These are phyloP conservation scores for Magallana ariakensis DNA, from an alignment of 1,140 invertebrate species.

Conservation along the genomic window DNA sequence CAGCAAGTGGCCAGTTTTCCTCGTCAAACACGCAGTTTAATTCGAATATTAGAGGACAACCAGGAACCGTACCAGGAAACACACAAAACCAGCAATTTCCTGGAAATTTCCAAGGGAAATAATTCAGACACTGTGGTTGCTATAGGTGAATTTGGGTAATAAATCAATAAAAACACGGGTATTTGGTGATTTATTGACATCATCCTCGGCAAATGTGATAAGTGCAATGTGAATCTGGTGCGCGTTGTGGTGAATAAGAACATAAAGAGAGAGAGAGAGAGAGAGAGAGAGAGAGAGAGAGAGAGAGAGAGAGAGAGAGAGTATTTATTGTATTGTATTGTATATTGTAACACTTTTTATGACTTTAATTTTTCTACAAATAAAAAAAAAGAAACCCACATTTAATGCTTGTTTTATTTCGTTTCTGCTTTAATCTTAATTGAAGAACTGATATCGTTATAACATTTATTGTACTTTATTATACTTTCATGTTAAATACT, in stretches of 20 bases:
- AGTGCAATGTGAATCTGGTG: slow-evolving; percentile 14
- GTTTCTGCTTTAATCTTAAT: too few species aligned
- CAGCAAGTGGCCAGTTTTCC: background rate
- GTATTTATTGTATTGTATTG: background rate
- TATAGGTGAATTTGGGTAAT: background rate
- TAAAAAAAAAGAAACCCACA: background rate
- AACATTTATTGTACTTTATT: too few species aligned
- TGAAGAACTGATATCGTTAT: too few species aligned
- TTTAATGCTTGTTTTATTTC: too few species aligned
- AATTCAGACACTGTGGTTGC: background rate
- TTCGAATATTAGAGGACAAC: background rate
- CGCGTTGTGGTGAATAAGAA: background rate
- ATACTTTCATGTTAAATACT: too few species aligned
- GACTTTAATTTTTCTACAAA: slow-evolving; percentile 26
- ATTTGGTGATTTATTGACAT: background rate
- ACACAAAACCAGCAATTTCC: slow-evolving; percentile 21
- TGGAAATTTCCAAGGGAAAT: slow-evolving; percentile 39
- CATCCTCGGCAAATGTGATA: background rate
- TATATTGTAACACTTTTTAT: background rate
- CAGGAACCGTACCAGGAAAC: background rate
- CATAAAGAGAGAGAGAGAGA: background rate
- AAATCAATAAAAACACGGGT: background rate
- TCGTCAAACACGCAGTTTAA: slow-evolving; percentile 6
- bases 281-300: background rate
- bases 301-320: background rate